Evolutionary conservation across 2,888 invertebrate genomes (phyloP).

Genomic region (Neoascia interrupta): DNA sequence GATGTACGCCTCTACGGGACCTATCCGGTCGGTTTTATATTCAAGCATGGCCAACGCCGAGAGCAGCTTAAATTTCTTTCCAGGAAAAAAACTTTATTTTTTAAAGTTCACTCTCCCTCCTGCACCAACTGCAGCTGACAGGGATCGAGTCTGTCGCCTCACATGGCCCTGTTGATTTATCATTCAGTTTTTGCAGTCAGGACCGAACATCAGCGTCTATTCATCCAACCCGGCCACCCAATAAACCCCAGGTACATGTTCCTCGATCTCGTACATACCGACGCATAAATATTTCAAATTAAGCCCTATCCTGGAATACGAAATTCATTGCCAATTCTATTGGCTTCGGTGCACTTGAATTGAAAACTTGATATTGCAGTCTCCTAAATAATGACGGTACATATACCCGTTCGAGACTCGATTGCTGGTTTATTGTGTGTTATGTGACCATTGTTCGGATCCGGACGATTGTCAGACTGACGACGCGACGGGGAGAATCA

Average conservation of each 20-base stretch:
- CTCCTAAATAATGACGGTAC: constrained; percentile 41
- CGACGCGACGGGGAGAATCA: too few species aligned
- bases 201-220: too few species aligned
- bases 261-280: neutral
- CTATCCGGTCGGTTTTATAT: constrained; percentile 46
- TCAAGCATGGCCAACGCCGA: constrained; percentile 29
- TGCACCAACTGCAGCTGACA: constrained; percentile 21
- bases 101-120: constrained; percentile 18
- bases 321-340: constrained; percentile 69
- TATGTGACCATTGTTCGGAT: constrained; percentile 51
- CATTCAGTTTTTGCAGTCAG: constrained; percentile 35
- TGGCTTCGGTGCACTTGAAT: constrained; percentile 66
- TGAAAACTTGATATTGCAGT: constrained; percentile 65
- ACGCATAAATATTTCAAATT: constrained; percentile 44
- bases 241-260: constrained; percentile 9
- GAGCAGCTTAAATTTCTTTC: too few species aligned
- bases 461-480: constrained; percentile 57
- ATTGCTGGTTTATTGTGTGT: constrained; percentile 51
- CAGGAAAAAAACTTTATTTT: constrained; percentile 9
- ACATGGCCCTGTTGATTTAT: constrained; percentile 55
- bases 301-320: constrained; percentile 33
- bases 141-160: constrained; percentile 4
- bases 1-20: neutral
- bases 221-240: constrained; percentile 3
- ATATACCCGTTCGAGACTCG: constrained; percentile 9